A percentile compares a stretch with the other conserved stretches of the same genome.
Conservation (phyloP, 2,797 vertebrate genomes). For the Mastacembelus armatus region DNA sequence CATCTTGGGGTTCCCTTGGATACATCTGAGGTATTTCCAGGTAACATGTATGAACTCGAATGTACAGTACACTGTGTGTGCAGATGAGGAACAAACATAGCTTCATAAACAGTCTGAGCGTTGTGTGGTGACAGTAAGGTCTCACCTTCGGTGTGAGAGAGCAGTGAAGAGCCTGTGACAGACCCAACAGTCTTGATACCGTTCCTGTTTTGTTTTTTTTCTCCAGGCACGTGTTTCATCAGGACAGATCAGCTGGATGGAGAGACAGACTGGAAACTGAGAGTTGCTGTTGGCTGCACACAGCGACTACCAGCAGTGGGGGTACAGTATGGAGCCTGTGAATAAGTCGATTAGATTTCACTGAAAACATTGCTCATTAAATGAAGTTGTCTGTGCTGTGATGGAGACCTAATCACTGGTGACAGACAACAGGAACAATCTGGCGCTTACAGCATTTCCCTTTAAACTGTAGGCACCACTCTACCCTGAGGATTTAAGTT, state of each 20-base stretch:
- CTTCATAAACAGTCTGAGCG: no score
- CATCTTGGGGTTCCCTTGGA: not conserved
- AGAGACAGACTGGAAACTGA: constrained; percentile 98
- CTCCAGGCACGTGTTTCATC: constrained; percentile 96
- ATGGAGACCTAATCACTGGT: constrained; percentile 71
- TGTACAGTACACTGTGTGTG: not conserved
- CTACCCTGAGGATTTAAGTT: constrained; percentile 74
- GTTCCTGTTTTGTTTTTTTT: constrained; percentile 38
- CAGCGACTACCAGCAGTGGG: constrained; percentile 93
- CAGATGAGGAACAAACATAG: no score
- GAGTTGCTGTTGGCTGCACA: constrained; percentile 93
- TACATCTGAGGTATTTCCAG: not conserved
- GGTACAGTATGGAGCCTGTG: constrained; percentile 79
- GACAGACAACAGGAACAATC: constrained; percentile 37
- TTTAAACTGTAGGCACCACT: constrained; percentile 72
- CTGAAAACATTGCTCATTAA: constrained; percentile 39
- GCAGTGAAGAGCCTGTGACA: not conserved
- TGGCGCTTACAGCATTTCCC: constrained; percentile 58
- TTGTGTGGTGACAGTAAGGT: not conserved
- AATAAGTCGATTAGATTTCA: constrained; percentile 33
- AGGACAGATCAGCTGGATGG: constrained; percentile 97
- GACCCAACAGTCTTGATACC: not conserved
- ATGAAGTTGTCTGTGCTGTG: constrained; percentile 52
- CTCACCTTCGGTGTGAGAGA: not conserved
- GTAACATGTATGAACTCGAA: not conserved